These are phyloP conservation scores for Plectrocnemia conspersa DNA, from an alignment of 1,140 invertebrate species.

Conservation along the genomic window DNA sequence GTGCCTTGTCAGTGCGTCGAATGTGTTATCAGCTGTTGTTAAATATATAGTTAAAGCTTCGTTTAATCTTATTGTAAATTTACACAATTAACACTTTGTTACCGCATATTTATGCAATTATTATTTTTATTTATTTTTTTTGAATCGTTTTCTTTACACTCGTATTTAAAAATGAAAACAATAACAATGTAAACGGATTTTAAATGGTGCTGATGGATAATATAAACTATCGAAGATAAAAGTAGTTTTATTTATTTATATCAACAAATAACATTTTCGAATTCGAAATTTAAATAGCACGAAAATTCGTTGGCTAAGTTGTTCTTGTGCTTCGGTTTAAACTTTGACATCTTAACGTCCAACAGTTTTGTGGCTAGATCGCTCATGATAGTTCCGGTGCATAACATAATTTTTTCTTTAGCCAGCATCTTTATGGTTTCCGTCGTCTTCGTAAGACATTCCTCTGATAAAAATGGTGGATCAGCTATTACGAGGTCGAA, in stretches of 20 bases:
- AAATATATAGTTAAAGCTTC: no score
- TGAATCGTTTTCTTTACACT: no score
- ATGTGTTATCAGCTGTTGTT: no score
- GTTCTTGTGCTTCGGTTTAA: conserved; percentile 77
- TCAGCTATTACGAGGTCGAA: conserved; percentile 89
- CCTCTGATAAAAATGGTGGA: conserved; percentile 90
- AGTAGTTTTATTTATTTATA: neutral
- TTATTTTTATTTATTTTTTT: no score
- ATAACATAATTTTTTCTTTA: conserved; percentile 80
- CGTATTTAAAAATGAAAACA: no score
- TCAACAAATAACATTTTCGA: conserved; percentile 43
- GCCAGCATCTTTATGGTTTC: conserved; percentile 72
- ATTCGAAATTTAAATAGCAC: conserved; percentile 83
- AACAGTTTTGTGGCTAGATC: conserved; percentile 63
- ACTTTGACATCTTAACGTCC: conserved; percentile 61
- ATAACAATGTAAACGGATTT: no score
- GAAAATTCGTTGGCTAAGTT: conserved; percentile 90
- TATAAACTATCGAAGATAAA: neutral
- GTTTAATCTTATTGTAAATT: no score
- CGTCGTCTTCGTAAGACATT: conserved; percentile 83
- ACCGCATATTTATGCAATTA: no score
- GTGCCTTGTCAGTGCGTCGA: no score
- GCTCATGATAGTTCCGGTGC: conserved; percentile 82
- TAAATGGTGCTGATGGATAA: neutral
- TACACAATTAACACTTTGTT: no score